Base-by-base conservation (phyloP, 2,797 vertebrate genomes). In the Anisognathus igniventris region DNA sequence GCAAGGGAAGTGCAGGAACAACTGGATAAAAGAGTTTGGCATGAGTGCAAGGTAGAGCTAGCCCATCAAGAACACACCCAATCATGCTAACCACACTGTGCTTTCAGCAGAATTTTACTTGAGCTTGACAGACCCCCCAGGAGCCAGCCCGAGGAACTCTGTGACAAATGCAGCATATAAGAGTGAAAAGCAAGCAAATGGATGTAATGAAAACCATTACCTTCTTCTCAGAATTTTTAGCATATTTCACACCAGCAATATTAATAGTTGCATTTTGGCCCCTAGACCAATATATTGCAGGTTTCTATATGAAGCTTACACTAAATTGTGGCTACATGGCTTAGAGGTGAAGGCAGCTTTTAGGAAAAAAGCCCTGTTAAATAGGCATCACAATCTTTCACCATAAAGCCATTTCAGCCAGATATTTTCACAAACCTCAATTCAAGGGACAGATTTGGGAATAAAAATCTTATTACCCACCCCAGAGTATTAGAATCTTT, bases 91-190 rank as follows among this genome's bases (percentile, higher is more conserved):
- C 5, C 14, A 60, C 0, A 1, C 33, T 47, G 28, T 40, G 10
- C 14, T 88, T 75, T 30, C 45, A 67, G 7, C 14, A 37, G 19
- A 40, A 58, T 28, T 81, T 60, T 2, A 25, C 21, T 25, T 45
- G 14, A 68, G 21, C 10, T 23, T 14, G 23, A 45, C 19, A 68
- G 28, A 33, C 2, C 1, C 4, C 3, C 30, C 30, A 17, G 25
- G 16, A 90, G 9, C 10, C 53, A 68, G 14, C 8, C 25, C n/a
- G 66, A 85, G 17, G 18, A 23, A 20, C 11, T 35, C 25, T 0
- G 1, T 5, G 5, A 42, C 16, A 65, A 88, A 30, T 9, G 10
- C 13, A 65, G 13, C 2, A 1, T 1, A 4, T 42, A 56, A 61
- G 10, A 72, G 10, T 6, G 17, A 31, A 71, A 50, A 35, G 3